A percentile compares a stretch with the other conserved stretches of the same genome.
Conservation (phyloP, 2,888 invertebrate genomes). For the Eretmocerus hayati region DNA sequence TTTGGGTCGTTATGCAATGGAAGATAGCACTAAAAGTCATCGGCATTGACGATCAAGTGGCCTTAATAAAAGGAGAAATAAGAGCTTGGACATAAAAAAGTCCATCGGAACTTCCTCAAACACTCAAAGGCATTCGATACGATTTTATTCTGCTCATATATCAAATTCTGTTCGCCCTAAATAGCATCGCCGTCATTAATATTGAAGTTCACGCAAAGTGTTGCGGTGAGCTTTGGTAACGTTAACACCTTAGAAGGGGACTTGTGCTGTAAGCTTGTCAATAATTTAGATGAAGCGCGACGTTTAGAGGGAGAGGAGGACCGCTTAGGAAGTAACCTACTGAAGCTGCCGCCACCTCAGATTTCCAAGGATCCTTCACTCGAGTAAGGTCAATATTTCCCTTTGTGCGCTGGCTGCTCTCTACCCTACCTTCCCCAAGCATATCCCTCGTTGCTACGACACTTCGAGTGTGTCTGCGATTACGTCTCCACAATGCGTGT, state of each 20-base stretch:
- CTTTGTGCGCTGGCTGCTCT: slow-evolving; percentile 25
- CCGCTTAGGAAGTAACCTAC: slow-evolving; percentile 13
- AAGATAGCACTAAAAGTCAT: too few relatives aligned
- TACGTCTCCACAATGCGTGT: slow-evolving; percentile 10
- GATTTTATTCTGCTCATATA: too few relatives aligned
- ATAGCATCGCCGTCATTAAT: background rate
- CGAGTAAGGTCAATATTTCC: slow-evolving; percentile 34
- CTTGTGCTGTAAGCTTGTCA: slow-evolving; percentile 5
- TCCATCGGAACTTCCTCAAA: too few relatives aligned
- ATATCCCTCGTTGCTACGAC: slow-evolving; percentile 1
- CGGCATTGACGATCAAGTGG: too few relatives aligned
- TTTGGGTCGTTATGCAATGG: too few relatives aligned
- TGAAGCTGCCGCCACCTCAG: slow-evolving; percentile 19
- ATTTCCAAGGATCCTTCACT: slow-evolving; percentile 30
- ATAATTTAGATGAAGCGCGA: slow-evolving; percentile 16
- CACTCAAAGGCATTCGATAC: too few relatives aligned
- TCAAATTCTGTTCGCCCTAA: background rate
- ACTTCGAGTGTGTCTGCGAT: slow-evolving; percentile 9
- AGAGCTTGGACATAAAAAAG: too few relatives aligned
- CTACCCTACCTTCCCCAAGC: slow-evolving; percentile 11
- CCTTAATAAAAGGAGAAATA: too few relatives aligned
- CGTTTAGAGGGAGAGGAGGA: background rate
- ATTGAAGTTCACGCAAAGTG: background rate
- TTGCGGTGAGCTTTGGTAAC: too few relatives aligned
- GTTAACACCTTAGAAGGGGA: too few relatives aligned